Evolutionary conservation across 1,140 invertebrate genomes (phyloP).

Genomic region (Cephus cinctus): DNA sequence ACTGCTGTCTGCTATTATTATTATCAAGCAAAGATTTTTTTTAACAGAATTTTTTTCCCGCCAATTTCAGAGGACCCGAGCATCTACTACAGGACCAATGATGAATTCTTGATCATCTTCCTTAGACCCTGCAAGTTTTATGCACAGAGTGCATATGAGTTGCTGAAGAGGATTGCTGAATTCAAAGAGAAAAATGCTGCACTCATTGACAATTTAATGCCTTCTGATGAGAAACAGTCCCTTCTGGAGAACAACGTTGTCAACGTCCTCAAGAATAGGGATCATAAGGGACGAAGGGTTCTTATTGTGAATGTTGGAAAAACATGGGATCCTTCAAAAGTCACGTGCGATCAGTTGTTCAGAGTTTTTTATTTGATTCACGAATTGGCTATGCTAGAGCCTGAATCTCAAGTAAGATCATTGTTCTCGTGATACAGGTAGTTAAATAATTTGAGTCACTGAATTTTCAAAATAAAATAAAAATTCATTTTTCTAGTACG

Average conservation of each 20-base stretch:
- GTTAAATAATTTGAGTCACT: neutral
- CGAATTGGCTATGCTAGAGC: conserved; percentile 69
- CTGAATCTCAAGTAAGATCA: conserved; percentile 63
- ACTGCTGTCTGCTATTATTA: neutral
- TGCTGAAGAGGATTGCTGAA: conserved; percentile 73
- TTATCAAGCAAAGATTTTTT: neutral
- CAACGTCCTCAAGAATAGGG: conserved; percentile 70
- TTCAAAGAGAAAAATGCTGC: conserved; percentile 70
- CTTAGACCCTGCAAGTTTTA: conserved; percentile 79
- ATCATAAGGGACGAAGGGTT: conserved; percentile 66
- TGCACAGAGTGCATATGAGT: conserved; percentile 69
- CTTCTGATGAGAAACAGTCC: conserved; percentile 64
- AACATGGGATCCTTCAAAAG: conserved; percentile 71
- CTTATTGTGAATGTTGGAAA: conserved; percentile 63
- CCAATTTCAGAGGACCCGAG: conserved; percentile 58
- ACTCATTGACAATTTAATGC: conserved; percentile 63
- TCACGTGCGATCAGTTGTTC: conserved; percentile 73
- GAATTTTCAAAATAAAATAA: neutral
- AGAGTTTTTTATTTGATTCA: conserved; percentile 77
- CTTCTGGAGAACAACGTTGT: conserved; percentile 70
- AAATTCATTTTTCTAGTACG: too few species aligned
- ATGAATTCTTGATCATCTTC: conserved; percentile 73
- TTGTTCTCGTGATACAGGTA: neutral
- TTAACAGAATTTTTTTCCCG: neutral
- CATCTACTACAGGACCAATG: conserved; percentile 67